These are phyloP conservation scores for Mastigias papua DNA, from an alignment of 30 jellyfish, hydroid and myxozoan species.

Conservation along the genomic window DNA sequence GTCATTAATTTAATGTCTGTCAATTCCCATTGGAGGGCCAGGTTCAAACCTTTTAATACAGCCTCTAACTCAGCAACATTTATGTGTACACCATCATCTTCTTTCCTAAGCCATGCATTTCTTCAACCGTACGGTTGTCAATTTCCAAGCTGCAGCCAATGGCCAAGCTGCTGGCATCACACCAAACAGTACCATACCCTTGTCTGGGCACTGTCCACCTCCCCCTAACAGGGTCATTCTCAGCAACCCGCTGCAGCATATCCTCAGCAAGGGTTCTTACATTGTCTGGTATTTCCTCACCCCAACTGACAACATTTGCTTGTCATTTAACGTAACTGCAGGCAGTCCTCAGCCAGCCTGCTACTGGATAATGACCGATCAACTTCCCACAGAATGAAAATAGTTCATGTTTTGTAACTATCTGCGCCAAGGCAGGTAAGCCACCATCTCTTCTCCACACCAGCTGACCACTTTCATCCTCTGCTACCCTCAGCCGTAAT, in stretches of 20 bases:
- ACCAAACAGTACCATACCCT: not conserved
- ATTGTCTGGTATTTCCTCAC: conserved; percentile 8
- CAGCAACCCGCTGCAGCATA: not conserved
- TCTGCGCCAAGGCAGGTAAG: conserved; percentile 6
- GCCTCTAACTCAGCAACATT: conserved; percentile 52
- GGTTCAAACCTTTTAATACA: conserved; percentile 12
- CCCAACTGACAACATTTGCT: conserved; percentile 13
- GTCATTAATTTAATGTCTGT: not conserved
- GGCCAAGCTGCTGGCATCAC: not conserved
- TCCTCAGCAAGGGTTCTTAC: not conserved
- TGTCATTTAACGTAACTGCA: conserved; percentile 42
- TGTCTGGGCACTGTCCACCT: not conserved
- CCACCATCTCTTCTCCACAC: conserved; percentile 14
- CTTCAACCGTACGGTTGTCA: not conserved
- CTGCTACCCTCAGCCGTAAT: conserved; percentile 30
- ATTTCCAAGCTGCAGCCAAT: not conserved
- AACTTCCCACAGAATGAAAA: conserved; percentile 15
- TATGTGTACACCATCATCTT: conserved; percentile 5
- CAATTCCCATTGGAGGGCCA: conserved; percentile 26
- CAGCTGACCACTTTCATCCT: not conserved
- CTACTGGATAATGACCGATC: conserved; percentile 68
- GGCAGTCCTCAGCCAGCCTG: conserved; percentile 50
- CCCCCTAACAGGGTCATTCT: conserved; percentile 33
- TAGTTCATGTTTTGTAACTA: conserved; percentile 18
- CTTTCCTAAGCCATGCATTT: conserved; percentile 26